Percentiles rank a stretch among this genome's conserved stretches.
phyloP scores from a whole-genome alignment of 2,888 invertebrate genomes.

The Seira ritae region DNA sequence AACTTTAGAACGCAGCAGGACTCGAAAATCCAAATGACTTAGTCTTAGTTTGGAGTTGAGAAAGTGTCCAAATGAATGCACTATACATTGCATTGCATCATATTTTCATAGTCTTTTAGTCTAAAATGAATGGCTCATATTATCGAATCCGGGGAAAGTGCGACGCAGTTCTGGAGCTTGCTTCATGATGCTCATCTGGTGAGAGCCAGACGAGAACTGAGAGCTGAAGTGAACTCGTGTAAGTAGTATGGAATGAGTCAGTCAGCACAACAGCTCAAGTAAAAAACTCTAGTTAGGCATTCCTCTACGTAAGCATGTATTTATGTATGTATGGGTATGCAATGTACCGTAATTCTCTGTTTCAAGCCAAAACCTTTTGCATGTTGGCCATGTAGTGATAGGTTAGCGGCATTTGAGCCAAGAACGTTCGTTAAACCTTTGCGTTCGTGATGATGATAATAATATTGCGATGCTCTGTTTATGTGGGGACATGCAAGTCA shows the following conservation, averaged over 20 bases:
- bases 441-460: constrained; percentile 17
- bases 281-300: too few species aligned
- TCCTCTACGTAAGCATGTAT: background rate
- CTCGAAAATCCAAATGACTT: background rate
- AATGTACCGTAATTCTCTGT: constrained; percentile 45
- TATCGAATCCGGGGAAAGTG: background rate
- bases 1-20: background rate
- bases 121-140: background rate
- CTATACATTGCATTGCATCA: background rate
- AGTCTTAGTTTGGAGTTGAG: background rate
- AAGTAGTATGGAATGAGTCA: constrained; percentile 45
- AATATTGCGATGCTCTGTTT: background rate
- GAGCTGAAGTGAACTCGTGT: constrained; percentile 3
- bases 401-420: constrained; percentile 66
- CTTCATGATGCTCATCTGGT: constrained; percentile 5
- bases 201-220: constrained; percentile 59
- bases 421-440: constrained; percentile 61
- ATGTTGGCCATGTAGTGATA: constrained; percentile 32
- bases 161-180: background rate
- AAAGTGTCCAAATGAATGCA: constrained; percentile 1
- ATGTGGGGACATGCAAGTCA: background rate
- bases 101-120: background rate
- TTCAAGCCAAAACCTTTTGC: constrained; percentile 33
- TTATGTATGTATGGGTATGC: constrained; percentile 21
- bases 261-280: background rate